Evolutionary conservation across 2,888 invertebrate species (phyloP).

Genomic region (Clunio marinus): DNA sequence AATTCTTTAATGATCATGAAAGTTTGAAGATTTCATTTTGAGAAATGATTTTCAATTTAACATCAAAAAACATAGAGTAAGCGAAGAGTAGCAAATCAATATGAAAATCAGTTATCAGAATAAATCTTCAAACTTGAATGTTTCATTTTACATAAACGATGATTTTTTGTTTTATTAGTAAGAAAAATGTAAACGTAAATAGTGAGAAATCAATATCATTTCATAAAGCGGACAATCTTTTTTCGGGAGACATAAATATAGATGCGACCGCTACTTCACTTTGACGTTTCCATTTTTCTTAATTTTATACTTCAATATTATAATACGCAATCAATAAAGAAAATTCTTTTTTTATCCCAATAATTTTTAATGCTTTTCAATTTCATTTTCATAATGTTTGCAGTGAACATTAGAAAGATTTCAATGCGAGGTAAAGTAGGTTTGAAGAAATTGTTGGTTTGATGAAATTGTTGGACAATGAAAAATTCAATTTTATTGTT

Average conservation of each 20-base stretch:
- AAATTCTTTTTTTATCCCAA: no score
- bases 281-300: no score
- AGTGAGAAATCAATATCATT: background rate
- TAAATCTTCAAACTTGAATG: constrained; percentile 8
- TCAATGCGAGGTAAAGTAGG: no score
- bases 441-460: no score
- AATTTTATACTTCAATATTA: no score
- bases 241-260: constrained; percentile 37
- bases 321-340: background rate
- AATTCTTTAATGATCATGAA: background rate
- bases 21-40: background rate
- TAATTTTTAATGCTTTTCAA: no score
- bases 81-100: constrained; percentile 36
- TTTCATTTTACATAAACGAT: background rate
- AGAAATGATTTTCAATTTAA: background rate
- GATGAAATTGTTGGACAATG: no score
- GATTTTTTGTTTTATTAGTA: constrained; percentile 18
- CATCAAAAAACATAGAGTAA: no score
- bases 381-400: no score
- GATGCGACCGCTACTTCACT: constrained; percentile 28
- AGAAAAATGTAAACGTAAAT: constrained; percentile 1
- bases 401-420: no score
- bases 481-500: no score
- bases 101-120: background rate
- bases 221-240: constrained; percentile 11